Base-by-base conservation (phyloP, 2,888 invertebrate genomes). In the Monopis laevigella region DNA sequence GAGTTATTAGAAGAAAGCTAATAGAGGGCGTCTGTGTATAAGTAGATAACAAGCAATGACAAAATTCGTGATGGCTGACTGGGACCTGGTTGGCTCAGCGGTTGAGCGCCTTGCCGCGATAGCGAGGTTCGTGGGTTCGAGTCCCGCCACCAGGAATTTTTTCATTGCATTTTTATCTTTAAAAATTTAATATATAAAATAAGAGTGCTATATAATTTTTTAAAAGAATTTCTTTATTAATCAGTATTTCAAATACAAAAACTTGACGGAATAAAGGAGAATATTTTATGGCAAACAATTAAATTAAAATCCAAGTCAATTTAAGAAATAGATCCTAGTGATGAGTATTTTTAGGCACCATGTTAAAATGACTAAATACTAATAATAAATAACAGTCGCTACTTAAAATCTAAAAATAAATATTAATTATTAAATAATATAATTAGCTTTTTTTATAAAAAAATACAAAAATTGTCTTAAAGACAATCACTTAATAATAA, bases 351-450 rank as follows among this genome's bases (percentile, higher is more conserved):
- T 36, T 36, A 36, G 44, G 44, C 44, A 41, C 18, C 30, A 40
- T 44, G n/a, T 41, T 41, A 34, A 27, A 39, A 12, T 16, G 32
- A 14, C 32, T 35, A 13, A 36, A 36, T 7, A 36, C 8, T 21
- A 36, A 36, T 21, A 36, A 36, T 36, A 36, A 36, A 36, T 36
- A 36, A 42, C 44, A 49, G 43, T 46, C 42, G 36, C 45, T 29
- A 21, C 49, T 48, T 50, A 40, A 35, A 40, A 47, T 48, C 50
- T 13, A 36, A 49, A 45, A 51, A 21, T 49, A 45, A 52, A 45
- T 51, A 21, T 24, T 24, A 24, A 24, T 10, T 24, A 24, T 24
- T 24, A 49, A 51, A 50, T 50, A 47, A 45, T 39, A 46, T 40
- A 46, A n/a, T n/a, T n/a, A n/a, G n/a, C n/a, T n/a, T 17, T 29